Percentiles rank a stretch among this genome's conserved stretches.
Evolutionary conservation across 2,888 invertebrate genomes (phyloP).

Genomic region (Catocala nupta): DNA sequence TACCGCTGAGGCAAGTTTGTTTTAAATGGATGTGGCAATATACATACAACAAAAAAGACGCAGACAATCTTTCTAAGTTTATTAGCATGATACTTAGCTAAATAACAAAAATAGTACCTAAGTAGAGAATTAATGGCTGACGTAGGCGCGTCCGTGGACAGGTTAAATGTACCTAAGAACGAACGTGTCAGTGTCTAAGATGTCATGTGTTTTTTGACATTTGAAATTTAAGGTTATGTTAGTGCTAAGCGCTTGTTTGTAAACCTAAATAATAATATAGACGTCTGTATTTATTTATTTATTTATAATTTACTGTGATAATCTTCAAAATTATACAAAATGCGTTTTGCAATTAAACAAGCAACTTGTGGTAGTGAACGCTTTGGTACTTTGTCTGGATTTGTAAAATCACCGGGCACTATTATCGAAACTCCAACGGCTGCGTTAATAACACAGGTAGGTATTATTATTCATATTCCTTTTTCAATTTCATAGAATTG

Average conservation of each 20-base stretch:
- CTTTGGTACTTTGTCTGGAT: conserved; percentile 88
- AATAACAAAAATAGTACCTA: no score
- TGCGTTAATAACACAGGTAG: conserved; percentile 92
- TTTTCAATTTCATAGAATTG: not conserved
- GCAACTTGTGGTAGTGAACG: conserved; percentile 89
- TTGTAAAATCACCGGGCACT: conserved; percentile 85
- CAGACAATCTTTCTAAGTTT: no score
- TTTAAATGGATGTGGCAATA: no score
- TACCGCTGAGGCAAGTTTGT: no score
- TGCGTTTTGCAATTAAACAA: conserved; percentile 91
- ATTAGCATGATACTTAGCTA: no score
- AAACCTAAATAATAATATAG: no score
- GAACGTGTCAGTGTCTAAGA: no score
- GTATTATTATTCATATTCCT: conserved; percentile 3
- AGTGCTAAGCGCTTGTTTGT: conserved; percentile 2
- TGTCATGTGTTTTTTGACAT: not conserved
- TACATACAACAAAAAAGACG: no score
- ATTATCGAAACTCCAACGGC: conserved; percentile 91
- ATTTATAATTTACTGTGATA: not conserved
- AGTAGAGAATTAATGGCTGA: no score
- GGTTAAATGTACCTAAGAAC: no score
- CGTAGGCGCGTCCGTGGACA: no score
- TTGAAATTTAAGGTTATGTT: conserved; percentile 3
- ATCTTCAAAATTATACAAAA: conserved; percentile 62
- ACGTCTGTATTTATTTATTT: no score